Conservation (phyloP, 1,140 invertebrate genomes). For the Idris sp. region DNA sequence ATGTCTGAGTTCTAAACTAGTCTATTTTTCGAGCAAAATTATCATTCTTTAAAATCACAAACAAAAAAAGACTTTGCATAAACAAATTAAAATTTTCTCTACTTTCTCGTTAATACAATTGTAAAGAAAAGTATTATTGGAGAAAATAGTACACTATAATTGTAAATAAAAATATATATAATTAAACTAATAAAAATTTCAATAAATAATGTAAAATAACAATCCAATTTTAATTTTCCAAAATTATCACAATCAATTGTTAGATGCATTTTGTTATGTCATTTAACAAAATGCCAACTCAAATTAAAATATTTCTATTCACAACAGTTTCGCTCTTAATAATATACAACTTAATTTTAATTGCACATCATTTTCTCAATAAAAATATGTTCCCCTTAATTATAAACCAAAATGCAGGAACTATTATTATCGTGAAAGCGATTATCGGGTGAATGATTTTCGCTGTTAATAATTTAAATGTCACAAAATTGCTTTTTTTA, state of each 20-base stretch:
- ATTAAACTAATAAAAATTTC: background rate
- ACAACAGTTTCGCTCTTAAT: conserved; percentile 31
- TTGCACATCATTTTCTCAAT: conserved; percentile 38
- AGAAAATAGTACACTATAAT: no score
- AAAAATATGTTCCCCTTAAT: conserved; percentile 39
- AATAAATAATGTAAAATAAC: conserved; percentile 18
- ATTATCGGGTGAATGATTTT: conserved; percentile 17
- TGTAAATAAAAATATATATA: no score
- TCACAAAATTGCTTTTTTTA: conserved; percentile 19
- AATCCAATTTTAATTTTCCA: conserved; percentile 11
- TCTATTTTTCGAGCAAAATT: no score
- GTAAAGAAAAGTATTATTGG: no score
- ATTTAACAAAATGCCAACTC: conserved; percentile 3
- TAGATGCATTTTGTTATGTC: conserved; percentile 12
- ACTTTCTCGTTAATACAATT: no score
- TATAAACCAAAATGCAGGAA: conserved; percentile 37
- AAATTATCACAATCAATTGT: background rate
- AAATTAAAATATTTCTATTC: conserved; percentile 25
- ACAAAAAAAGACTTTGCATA: no score
- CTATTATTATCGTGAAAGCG: conserved; percentile 44
- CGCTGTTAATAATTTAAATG: conserved; percentile 10
- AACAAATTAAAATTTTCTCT: no score
- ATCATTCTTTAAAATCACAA: no score
- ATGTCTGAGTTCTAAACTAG: no score
- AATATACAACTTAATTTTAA: conserved; percentile 24